These are phyloP conservation scores for Thunnus thynnus DNA, from an alignment of 2,113 vertebrate genomes.

Conservation along the genomic window DNA sequence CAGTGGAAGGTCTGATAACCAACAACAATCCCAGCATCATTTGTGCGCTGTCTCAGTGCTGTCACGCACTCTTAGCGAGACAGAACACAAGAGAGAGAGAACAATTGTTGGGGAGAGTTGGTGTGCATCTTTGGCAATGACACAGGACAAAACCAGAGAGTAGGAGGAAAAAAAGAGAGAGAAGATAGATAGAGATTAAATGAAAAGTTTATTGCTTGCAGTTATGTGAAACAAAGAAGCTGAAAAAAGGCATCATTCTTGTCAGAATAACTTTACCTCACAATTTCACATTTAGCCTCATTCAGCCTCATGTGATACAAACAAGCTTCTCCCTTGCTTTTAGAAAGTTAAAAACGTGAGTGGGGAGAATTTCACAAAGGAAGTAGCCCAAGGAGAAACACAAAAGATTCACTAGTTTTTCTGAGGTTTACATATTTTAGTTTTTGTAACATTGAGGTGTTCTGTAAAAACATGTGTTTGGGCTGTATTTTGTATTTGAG, in stretches of 20 bases:
- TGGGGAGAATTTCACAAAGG: conserved; percentile 9
- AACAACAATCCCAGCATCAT: conserved; percentile 67
- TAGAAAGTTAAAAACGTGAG: not conserved
- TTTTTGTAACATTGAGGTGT: not conserved
- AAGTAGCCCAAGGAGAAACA: conserved; percentile 24
- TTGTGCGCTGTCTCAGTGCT: conserved; percentile 65
- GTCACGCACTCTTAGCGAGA: conserved; percentile 62
- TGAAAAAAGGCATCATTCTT: conserved; percentile 34
- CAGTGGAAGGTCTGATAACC: conserved; percentile 73
- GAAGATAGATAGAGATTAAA: conserved; percentile 49
- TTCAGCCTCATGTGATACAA: conserved; percentile 30
- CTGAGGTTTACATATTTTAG: not conserved
- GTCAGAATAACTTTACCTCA: conserved; percentile 42
- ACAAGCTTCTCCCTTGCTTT: conserved; percentile 15
- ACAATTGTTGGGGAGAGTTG: conserved; percentile 54
- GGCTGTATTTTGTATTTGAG: not conserved
- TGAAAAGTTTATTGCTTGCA: conserved; percentile 54
- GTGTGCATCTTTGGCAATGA: conserved; percentile 58
- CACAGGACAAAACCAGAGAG: conserved; percentile 39
- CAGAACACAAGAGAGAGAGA: conserved; percentile 50
- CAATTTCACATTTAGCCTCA: conserved; percentile 34
- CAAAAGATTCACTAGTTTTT: not conserved
- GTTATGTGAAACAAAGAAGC: conserved; percentile 49
- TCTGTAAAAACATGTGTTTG: not conserved
- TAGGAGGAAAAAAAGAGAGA: conserved; percentile 11